A percentile compares a stretch with the other conserved stretches of the same genome.
phyloP scores from a whole-genome alignment of 2,113 vertebrate genomes.

The Acrocephalus kingi region DNA sequence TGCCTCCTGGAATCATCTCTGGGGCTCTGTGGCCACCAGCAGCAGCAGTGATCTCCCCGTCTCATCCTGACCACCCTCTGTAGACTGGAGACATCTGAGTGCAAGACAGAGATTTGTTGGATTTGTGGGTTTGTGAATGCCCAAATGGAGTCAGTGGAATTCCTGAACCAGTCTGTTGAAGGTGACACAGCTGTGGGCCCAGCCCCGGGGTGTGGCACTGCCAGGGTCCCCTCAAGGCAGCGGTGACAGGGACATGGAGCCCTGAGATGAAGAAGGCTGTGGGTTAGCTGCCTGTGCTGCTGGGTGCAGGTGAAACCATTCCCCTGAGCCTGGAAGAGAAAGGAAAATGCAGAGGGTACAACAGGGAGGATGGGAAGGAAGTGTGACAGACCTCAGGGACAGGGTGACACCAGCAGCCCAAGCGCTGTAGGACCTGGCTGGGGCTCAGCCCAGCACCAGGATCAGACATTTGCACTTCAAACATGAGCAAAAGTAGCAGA shows the following conservation, averaged over 20 bases:
- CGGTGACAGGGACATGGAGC: not conserved
- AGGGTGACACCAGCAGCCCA: fast-evolving
- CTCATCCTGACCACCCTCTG: not conserved
- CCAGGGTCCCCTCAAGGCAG: not conserved
- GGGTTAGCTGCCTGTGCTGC: not conserved
- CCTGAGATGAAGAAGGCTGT: not conserved
- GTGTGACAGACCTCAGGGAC: not conserved
- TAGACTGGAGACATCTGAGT: fast-evolving
- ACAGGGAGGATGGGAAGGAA: not conserved
- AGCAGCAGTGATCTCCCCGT: fast-evolving
- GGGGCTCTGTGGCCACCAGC: not conserved
- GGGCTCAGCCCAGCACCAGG: not conserved
- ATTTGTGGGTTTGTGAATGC: not conserved
- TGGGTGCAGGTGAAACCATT: not conserved
- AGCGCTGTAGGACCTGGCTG: fast-evolving
- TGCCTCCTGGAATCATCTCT: not conserved
- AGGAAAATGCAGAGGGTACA: not conserved
- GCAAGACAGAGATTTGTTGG: not conserved
- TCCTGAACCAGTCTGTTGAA: not conserved
- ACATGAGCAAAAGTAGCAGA: not conserved
- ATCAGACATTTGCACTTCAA: not conserved
- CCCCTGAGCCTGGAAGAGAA: not conserved
- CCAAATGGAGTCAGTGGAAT: not conserved
- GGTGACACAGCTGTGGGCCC: not conserved
- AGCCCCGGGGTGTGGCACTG: not conserved